Base-by-base conservation (phyloP, 1,140 invertebrate genomes). In the Temnothorax longispinosus region DNA sequence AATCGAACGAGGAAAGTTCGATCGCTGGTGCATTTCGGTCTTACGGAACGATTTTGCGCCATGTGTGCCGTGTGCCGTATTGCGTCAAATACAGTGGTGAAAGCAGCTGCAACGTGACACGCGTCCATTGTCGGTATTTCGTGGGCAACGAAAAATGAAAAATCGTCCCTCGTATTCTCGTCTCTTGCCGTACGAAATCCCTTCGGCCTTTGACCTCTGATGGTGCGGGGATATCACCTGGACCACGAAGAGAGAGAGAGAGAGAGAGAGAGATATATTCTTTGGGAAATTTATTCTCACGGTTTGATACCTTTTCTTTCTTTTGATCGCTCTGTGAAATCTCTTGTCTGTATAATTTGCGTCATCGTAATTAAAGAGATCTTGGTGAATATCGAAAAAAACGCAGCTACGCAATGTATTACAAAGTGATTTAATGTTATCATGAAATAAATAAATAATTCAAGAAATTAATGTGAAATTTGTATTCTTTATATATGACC, bases 61-160 rank as follows among this genome's bases (percentile, higher is more conserved):
- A 94, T 94, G 93, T 94, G 94, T 92, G 92, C 89, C 90, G 93
- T 94, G 94, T 92, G 92, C 89, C 90, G 90, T 44, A 58, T 82
- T 82, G 67, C 80, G 92, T 93, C 93, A 93, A 94, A 94, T 77
- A 87, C 93, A 94, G 94, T 93, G 91, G 94, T 93, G 67, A 91
- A 92, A 90, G 92, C 94, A 94, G 94, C 94, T 94, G 93, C 93
- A 92, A 93, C 91, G 93, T 94, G 95, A 95, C 94, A 95, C 94
- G 95, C 94, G 94, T 94, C 94, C 94, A 95, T 95, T 95, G 95
- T 95, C 93, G 93, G 91, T 89, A 93, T 92, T 93, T 94, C 92
- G 92, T 93, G 92, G 41, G 93, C 94, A 93, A 94, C 94, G 93
- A 94, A 92, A 95, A 95, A 95, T 95, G 95, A 95, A 95, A 95